Evolutionary conservation across 2,113 vertebrate genomes (phyloP), one percentile per base, ranked within the genome.

Genomic region (Carassius carassius): DNA sequence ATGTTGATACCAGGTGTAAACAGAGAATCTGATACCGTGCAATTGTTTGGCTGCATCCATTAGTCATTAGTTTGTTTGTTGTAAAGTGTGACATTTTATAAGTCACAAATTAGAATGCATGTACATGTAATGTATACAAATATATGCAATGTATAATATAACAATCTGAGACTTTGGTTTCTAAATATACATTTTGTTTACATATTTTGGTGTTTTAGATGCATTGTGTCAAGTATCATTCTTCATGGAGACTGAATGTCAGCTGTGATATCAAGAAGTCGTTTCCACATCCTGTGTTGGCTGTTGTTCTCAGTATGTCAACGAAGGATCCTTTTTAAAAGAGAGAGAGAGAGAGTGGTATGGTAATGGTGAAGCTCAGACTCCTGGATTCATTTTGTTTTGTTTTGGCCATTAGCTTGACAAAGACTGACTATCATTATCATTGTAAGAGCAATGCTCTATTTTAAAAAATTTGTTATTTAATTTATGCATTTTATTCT

Each of bases 181-280:
- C 54, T 21, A 21, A 58, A 58, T 58, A 1, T 58, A 21, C 16
- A 21, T 70, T 9, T 70, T 9, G 3, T 4, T 1, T 70, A 7
- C 14, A 35, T 70, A 16, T 12, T 13, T 74, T 14, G 25, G 23
- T 86, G 17, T 90, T 92, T 41, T 91, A 99, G 98, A 97, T 89
- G 79, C 87, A 0, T 90, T 97, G 14, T 87, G 94, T 83, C 96
- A 91, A 88, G 93, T 97, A 32, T 94, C 95, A 2, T 94, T 97
- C 89, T 99, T 98, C 37, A 70, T 94, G 90, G 95, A 95, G 69
- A 92, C 94, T 7, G 87, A 92, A 86, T 19, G 16, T 25, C 23
- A 23, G 25, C 29, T 25, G 3, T 10, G 4, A 25, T 23, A 47
- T 44, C 2, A 77, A 90, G 60, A 77, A 90, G 60, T 60, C 41